phyloP scores from a whole-genome alignment of 2,888 invertebrate species.

The Drosophila pegasa region DNA sequence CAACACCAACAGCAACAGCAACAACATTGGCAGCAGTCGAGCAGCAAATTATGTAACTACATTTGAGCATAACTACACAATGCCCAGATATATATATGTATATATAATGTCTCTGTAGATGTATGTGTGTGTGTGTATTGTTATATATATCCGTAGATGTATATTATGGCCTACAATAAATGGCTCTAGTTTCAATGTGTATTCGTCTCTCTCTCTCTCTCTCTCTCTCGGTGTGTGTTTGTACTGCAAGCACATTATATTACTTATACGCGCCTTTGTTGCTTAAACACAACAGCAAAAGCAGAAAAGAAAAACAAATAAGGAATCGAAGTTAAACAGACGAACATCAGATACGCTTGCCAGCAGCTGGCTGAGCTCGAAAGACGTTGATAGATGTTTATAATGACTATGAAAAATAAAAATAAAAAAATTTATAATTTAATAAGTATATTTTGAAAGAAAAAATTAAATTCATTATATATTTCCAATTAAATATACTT shows the following conservation, averaged over 20 bases:
- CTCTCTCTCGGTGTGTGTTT: conserved; percentile 7
- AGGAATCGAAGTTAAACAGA: not conserved
- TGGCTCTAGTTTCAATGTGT: conserved; percentile 36
- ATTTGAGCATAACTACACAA: conserved; percentile 68
- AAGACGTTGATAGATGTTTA: too few species aligned
- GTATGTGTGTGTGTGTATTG: not conserved
- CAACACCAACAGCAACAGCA: conserved; percentile 38
- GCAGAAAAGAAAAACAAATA: conserved; percentile 11
- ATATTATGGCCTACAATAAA: conserved; percentile 40
- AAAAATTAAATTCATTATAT: too few species aligned
- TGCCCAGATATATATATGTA: conserved; percentile 40
- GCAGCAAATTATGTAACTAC: conserved; percentile 76
- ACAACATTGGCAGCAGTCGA: conserved; percentile 39
- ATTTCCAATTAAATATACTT: too few species aligned
- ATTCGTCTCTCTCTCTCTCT: too few species aligned
- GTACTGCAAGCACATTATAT: conserved; percentile 66
- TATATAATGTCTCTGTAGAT: conserved; percentile 2
- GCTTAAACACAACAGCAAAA: conserved; percentile 53
- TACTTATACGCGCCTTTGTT: conserved; percentile 60
- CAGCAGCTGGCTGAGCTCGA: too few species aligned
- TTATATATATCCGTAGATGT: conserved; percentile 13
- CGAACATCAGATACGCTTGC: conserved; percentile 1
- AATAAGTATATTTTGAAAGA: too few species aligned
- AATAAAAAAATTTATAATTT: too few species aligned
- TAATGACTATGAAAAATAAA: too few species aligned